These are phyloP conservation scores for Amphipyra berbera DNA, from an alignment of 2,888 invertebrate genomes.

Conservation along the genomic window DNA sequence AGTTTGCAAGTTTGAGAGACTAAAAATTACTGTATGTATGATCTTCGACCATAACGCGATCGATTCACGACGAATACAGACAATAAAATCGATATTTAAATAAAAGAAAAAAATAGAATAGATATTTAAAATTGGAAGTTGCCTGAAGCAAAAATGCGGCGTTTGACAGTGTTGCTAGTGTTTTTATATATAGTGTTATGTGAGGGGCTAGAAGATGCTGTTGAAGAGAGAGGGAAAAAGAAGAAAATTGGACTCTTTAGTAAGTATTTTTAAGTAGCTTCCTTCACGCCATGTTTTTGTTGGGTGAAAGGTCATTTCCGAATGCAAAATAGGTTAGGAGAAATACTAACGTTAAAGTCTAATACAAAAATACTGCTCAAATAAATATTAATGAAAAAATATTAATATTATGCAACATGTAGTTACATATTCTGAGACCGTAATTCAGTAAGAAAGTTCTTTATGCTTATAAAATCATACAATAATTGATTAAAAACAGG, in stretches of 20 bases:
- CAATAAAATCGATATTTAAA: slow-evolving; percentile 29
- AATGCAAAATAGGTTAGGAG: too few species aligned
- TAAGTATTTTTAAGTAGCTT: slow-evolving; percentile 70
- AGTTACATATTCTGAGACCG: too few species aligned
- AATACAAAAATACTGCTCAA: too few species aligned
- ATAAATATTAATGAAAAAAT: too few species aligned
- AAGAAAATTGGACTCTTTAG: slow-evolving; percentile 81
- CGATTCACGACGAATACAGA: slow-evolving; percentile 40
- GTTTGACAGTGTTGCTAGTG: slow-evolving; percentile 55
- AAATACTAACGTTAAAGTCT: too few species aligned
- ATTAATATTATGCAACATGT: too few species aligned
- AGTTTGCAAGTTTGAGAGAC: slow-evolving; percentile 13
- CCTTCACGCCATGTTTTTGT: too few species aligned
- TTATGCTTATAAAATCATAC: too few species aligned
- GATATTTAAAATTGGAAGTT: slow-evolving; percentile 12
- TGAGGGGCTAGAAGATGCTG: slow-evolving; percentile 61
- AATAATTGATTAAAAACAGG: too few species aligned
- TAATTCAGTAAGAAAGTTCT: too few species aligned
- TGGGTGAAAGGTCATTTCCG: too few species aligned
- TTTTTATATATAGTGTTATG: slow-evolving; percentile 59
- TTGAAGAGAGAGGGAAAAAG: slow-evolving; percentile 81
- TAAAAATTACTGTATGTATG: slow-evolving; percentile 37
- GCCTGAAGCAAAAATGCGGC: slow-evolving; percentile 57
- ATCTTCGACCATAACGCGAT: slow-evolving; percentile 29
- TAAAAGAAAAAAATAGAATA: not conserved